A percentile compares a stretch with the other conserved stretches of the same genome.
Conservation (phyloP, 2,888 invertebrate species). For the Eupithecia dodoneata region DNA sequence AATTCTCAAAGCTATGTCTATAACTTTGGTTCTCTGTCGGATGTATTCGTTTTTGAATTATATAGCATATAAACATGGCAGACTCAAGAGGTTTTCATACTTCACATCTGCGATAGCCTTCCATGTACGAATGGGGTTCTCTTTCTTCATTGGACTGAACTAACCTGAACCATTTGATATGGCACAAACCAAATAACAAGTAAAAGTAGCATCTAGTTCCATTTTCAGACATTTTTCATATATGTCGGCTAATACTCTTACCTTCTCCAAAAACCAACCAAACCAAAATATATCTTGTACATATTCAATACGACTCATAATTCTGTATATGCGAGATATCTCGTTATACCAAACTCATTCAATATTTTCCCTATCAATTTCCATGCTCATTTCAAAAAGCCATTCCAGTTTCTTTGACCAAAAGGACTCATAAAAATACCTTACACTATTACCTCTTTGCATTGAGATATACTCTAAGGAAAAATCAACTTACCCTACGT, state of each 20-base stretch:
- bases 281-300: background rate
- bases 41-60: too few species aligned
- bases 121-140: too few species aligned
- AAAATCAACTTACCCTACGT: background rate
- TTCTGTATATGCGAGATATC: background rate
- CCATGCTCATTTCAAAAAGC: conserved; percentile 53
- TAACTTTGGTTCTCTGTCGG: too few species aligned
- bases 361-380: conserved; percentile 38
- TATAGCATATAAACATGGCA: too few species aligned
- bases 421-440: conserved; percentile 56
- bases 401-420: conserved; percentile 58
- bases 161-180: background rate
- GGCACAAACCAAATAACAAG: background rate
- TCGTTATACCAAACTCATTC: conserved; percentile 23
- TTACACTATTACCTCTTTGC: conserved; percentile 36
- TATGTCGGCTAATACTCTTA: background rate
- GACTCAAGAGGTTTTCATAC: too few species aligned
- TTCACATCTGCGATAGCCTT: too few species aligned
- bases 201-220: background rate
- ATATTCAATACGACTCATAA: background rate
- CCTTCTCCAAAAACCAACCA: background rate
- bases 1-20: too few species aligned
- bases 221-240: background rate
- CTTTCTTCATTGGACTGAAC: too few species aligned
- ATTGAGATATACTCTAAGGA: conserved; percentile 22